Evolutionary conservation across 2,888 invertebrate genomes (phyloP), one percentile per base, ranked within the genome.

Genomic region (Zelleria hepariella): DNA sequence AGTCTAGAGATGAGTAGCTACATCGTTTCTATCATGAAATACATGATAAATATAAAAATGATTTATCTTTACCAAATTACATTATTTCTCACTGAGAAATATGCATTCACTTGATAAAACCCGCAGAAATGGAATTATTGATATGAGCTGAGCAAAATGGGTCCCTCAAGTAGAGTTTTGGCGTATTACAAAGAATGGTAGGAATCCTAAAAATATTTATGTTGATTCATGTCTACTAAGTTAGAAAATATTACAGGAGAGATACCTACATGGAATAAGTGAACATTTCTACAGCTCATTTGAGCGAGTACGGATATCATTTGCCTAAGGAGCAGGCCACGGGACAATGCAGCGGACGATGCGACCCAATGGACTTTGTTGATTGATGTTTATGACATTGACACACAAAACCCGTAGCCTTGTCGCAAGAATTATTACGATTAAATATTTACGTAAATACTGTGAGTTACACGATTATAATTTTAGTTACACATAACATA

Each of bases 401-500:
- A 15, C 32, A 15, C 32, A 10, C 0, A 15, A 42, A 10, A 15
- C 32, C 32, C 32, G 32, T 42, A 42, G 32, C 32, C 51, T 5
- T 20, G 18, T 20, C 18, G n/a, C n/a, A 21, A 51, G 20, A 51
- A 51, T 21, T 5, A 21, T 21, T 53, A 18, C 15, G 5, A 27
- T n/a, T 26, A 55, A 26, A 55, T 20, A 55, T 10, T 55, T 55
- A 27, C 32, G 32, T 24, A 54, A 54, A 54, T 54, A 25, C 10
- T 42, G 23, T 47, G 5, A 57, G n/a, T 42, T 57, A 55, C 18
- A 55, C 55, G 52, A 52, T 55, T 20, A 26, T 26, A 55, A 18
- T 6, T 23, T 55, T 15, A n/a, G 21, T 57, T 57, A 57, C 57
- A 58, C 58, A 18, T 48, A 49, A 58, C 32, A 54, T 59, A 59